Evolutionary conservation across 2,888 invertebrate species (phyloP).

Genomic region (Drosophila sordidula): DNA sequence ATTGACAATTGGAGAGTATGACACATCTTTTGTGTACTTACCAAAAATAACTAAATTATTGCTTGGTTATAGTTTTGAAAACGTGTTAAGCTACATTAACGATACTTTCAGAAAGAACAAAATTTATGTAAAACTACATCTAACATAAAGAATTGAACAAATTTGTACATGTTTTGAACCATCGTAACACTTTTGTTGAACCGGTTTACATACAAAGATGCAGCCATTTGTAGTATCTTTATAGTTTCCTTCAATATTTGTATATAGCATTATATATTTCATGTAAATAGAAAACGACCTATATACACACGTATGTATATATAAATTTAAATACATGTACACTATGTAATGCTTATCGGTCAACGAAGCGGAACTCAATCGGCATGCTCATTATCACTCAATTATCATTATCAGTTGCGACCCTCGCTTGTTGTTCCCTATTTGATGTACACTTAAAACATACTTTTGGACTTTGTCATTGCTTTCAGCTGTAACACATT

Average conservation of each 20-base stretch:
- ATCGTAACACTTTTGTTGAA: not conserved
- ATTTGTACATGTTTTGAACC: not conserved
- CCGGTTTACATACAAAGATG: not conserved
- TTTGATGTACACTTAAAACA: conserved; percentile 20
- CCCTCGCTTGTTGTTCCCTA: conserved; percentile 18
- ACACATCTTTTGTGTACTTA: no score
- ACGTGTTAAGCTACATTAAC: no score
- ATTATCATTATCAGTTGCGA: conserved; percentile 58
- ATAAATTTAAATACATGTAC: not conserved
- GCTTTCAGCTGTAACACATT: conserved; percentile 17
- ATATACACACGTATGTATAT: not conserved
- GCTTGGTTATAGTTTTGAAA: no score
- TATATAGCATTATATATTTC: no score
- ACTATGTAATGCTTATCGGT: conserved; percentile 33
- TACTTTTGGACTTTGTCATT: conserved; percentile 18
- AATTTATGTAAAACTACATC: no score
- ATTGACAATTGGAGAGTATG: no score
- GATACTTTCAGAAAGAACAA: no score
- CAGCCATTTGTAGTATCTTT: no score
- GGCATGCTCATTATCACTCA: conserved; percentile 47
- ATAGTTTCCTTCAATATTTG: no score
- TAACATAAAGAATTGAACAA: no score
- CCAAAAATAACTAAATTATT: no score
- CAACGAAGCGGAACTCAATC: conserved; percentile 52
- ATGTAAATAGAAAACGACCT: not conserved